A percentile compares a stretch with the other conserved stretches of the same genome.
Evolutionary conservation across 2,113 vertebrate species (phyloP).

Genomic region (Albula glossodonta): DNA sequence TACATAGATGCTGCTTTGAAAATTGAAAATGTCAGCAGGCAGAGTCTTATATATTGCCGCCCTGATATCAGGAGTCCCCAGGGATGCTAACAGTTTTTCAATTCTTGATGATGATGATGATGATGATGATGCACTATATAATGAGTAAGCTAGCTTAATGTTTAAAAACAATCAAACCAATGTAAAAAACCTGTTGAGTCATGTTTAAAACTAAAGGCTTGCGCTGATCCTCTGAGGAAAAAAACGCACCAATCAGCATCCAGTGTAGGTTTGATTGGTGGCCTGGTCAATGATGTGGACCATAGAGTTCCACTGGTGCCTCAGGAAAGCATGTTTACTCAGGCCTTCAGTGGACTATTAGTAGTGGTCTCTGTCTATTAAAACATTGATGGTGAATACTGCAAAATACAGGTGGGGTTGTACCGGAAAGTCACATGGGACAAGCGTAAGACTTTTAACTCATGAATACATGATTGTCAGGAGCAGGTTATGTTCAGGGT

Average conservation of each 20-base stretch:
- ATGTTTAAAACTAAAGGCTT: constrained; percentile 4
- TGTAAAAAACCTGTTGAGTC: not conserved
- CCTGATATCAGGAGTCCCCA: not conserved
- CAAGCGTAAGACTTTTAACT: not conserved
- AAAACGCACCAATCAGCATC: not conserved
- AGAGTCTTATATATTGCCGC: not conserved
- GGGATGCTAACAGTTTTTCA: not conserved
- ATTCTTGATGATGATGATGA: not conserved
- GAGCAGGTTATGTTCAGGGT: not conserved
- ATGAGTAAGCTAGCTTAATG: not conserved
- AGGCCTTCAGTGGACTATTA: too few species aligned
- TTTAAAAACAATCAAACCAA: not conserved
- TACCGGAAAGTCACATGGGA: not conserved
- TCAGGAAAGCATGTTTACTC: too few species aligned
- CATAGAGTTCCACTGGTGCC: not conserved
- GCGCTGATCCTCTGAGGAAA: not conserved
- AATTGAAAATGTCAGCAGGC: not conserved
- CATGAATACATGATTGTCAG: not conserved
- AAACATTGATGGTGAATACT: too few species aligned
- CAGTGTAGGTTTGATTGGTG: not conserved
- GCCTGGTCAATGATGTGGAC: not conserved
- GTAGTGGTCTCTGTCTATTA: too few species aligned
- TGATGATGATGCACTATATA: too few species aligned
- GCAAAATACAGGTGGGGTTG: not conserved
- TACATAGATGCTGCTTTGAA: not conserved